Evolutionary conservation across 2,797 vertebrate species (phyloP).

Genomic region (Prionace glauca): DNA sequence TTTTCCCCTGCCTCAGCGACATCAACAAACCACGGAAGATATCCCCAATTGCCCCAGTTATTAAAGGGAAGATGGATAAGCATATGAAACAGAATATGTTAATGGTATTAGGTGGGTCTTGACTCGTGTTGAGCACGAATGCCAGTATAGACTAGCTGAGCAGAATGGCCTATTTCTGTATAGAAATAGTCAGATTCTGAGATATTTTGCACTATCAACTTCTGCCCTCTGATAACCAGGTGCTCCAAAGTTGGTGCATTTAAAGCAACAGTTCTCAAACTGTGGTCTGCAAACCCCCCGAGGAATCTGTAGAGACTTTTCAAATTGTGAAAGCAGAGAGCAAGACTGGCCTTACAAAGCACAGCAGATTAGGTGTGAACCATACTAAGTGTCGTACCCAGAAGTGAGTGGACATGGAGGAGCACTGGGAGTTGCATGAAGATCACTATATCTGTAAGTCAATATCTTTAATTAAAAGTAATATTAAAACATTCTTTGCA

Average conservation of each 20-base stretch:
- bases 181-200: neutral
- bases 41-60: neutral
- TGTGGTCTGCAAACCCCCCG: neutral
- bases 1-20: neutral
- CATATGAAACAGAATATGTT: neutral
- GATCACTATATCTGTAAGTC: neutral
- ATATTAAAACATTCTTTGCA: no score
- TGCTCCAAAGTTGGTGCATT: neutral
- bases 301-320: neutral
- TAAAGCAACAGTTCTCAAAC: neutral
- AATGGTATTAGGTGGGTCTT: neutral
- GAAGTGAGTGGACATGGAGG: neutral
- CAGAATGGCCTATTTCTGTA: neutral
- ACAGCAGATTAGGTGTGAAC: neutral
- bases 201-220: neutral
- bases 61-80: neutral
- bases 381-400: neutral
- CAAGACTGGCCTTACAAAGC: neutral
- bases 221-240: neutral
- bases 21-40: neutral
- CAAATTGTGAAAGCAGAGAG: neutral
- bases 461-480: neutral
- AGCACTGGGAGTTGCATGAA: neutral
- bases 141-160: neutral
- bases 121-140: neutral